These are phyloP conservation scores for Anguilla pacifica DNA, from an alignment of 2,797 vertebrate species.

Conservation along the genomic window DNA sequence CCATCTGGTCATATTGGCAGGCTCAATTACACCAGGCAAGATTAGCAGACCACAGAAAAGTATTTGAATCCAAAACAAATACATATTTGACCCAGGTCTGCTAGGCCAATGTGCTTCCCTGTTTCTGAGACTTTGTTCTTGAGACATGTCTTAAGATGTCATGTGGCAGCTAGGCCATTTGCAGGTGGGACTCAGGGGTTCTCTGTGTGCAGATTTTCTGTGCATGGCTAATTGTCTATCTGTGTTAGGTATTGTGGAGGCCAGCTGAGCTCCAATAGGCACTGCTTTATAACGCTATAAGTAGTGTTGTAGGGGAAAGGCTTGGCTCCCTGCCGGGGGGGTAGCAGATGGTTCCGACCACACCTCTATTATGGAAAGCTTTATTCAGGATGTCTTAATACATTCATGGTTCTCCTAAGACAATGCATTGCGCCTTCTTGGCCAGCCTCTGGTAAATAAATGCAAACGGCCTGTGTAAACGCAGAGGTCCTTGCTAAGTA, in stretches of 20 bases:
- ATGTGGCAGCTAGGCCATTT: background rate
- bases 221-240: background rate
- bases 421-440: background rate
- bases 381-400: conserved; percentile 19
- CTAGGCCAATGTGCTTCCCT: background rate
- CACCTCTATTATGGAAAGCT: conserved; percentile 30
- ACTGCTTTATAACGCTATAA: background rate
- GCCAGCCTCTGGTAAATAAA: background rate
- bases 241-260: background rate
- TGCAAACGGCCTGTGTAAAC: background rate
- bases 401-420: background rate
- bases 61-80: no score
- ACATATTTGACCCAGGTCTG: no score
- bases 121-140: background rate
- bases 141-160: background rate
- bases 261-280: background rate
- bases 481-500: background rate
- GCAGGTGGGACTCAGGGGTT: background rate
- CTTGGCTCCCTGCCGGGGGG: conserved; percentile 31
- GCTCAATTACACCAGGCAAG: no score
- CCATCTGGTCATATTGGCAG: no score
- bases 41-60: no score
- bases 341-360: conserved; percentile 42
- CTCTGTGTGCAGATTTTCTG: background rate
- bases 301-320: conserved; percentile 3